Conservation (phyloP, 2,797 vertebrate genomes). For the Epinephelus malabaricus region DNA sequence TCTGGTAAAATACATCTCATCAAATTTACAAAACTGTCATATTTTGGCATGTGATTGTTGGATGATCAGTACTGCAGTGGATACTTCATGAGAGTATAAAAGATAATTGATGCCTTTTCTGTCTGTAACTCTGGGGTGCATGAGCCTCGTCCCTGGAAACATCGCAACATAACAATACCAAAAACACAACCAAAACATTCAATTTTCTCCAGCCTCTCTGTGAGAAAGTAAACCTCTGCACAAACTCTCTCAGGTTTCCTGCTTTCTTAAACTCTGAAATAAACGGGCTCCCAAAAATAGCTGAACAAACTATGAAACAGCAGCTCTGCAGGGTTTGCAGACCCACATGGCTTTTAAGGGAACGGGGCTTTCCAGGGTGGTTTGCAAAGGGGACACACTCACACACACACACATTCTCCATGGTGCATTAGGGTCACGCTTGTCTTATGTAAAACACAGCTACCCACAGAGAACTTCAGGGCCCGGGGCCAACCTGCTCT, state of each 20-base stretch:
- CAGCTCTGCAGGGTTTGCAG: slow-evolving; percentile 61
- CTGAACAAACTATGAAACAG: slow-evolving; percentile 77
- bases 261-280: slow-evolving; percentile 56
- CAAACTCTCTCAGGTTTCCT: slow-evolving; percentile 54
- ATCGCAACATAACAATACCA: slow-evolving; percentile 22
- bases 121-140: background rate
- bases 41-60: background rate
- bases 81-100: slow-evolving; percentile 1
- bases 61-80: background rate
- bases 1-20: background rate
- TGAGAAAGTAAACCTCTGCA: slow-evolving; percentile 46
- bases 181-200: slow-evolving; percentile 28
- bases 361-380: slow-evolving; percentile 79
- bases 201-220: slow-evolving; percentile 46
- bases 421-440: slow-evolving; percentile 71
- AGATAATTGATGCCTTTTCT: slow-evolving; percentile 7
- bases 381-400: slow-evolving; percentile 62
- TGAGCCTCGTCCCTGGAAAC: slow-evolving; percentile 7
- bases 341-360: slow-evolving; percentile 65
- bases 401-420: slow-evolving; percentile 25
- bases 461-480: slow-evolving; percentile 54
- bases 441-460: slow-evolving; percentile 70
- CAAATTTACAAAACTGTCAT: background rate
- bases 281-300: slow-evolving; percentile 67
- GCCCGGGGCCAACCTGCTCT: slow-evolving; percentile 50